These are phyloP conservation scores for Cyanoderma ruficeps DNA, from an alignment of 2,113 vertebrate genomes.

Conservation along the genomic window DNA sequence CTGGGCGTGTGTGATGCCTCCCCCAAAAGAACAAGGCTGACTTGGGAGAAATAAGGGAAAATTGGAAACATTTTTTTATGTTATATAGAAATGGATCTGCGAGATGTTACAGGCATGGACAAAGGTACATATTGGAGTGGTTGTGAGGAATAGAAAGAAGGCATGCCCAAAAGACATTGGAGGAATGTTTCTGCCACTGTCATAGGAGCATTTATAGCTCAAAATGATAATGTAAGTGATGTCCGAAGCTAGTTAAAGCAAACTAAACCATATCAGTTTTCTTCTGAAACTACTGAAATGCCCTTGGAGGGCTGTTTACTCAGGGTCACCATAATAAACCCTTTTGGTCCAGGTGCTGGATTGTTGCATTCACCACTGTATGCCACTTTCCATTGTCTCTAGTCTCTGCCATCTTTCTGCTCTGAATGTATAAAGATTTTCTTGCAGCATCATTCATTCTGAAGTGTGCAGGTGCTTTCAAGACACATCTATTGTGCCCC, in stretches of 20 bases:
- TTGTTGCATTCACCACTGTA: neutral
- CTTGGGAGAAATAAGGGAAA: neutral
- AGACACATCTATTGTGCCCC: neutral
- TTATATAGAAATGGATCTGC: neutral
- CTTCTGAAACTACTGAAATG: neutral
- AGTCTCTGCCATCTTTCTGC: neutral
- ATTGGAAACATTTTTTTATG: neutral
- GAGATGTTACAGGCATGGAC: neutral
- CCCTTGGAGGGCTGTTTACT: neutral
- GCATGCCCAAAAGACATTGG: neutral
- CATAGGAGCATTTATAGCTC: neutral
- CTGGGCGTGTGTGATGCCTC: neutral
- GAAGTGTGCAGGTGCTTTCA: neutral
- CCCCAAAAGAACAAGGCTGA: neutral
- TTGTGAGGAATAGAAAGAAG: neutral
- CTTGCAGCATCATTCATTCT: constrained; percentile 15
- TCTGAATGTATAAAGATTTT: neutral
- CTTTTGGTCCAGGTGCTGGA: neutral
- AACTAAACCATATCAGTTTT: neutral
- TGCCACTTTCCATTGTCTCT: neutral
- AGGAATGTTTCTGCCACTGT: neutral
- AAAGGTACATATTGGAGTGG: neutral
- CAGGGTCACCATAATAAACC: neutral
- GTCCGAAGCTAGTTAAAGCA: neutral
- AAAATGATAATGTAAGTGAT: neutral